Evolutionary conservation across 2,113 vertebrate genomes (phyloP).

Genomic region (Dicrurus megarhynchus): DNA sequence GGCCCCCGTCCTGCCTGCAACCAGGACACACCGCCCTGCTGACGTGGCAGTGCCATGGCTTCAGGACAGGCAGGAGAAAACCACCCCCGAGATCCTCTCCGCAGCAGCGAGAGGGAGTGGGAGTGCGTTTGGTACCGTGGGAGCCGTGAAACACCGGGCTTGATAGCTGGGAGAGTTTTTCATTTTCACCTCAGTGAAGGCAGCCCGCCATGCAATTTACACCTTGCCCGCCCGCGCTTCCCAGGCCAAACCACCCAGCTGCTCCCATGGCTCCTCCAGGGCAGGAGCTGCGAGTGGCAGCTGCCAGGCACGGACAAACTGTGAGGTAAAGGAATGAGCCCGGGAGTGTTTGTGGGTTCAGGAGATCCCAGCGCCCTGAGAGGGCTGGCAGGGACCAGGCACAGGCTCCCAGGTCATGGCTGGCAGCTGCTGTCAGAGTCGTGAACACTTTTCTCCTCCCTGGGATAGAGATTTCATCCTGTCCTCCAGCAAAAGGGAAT

Average conservation of each 20-base stretch:
- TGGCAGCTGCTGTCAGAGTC: background rate
- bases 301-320: background rate
- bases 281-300: background rate
- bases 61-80: background rate
- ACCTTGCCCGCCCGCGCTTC: conserved; percentile 30
- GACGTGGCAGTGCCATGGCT: background rate
- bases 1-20: background rate
- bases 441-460: background rate
- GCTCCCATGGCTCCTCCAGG: background rate
- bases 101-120: background rate
- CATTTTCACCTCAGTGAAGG: conserved; percentile 76
- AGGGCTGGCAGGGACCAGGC: background rate
- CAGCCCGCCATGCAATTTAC: conserved; percentile 75
- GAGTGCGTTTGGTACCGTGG: background rate
- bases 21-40: background rate
- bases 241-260: background rate
- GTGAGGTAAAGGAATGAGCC: background rate
- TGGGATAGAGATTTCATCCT: background rate
- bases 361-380: background rate
- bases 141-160: background rate
- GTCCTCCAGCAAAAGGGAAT: background rate
- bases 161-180: conserved; percentile 54
- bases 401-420: background rate
- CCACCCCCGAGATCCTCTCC: background rate
- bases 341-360: accelerated